phyloP scores from a whole-genome alignment of 2,113 vertebrate species.

The Eolophus roseicapilla region DNA sequence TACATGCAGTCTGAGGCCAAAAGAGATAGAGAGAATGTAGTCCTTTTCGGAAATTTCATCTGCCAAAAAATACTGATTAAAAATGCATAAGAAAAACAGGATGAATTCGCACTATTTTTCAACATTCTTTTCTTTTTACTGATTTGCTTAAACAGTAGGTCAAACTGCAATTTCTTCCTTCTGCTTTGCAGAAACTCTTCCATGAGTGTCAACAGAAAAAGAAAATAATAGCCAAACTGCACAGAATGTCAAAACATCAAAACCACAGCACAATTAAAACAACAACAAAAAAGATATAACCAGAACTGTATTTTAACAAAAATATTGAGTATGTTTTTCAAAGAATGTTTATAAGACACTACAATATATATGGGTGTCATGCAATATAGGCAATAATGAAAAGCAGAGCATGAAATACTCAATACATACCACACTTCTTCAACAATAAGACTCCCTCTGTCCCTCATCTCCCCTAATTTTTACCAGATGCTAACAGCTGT shows the following conservation, averaged over 20 bases:
- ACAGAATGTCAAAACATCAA: not conserved
- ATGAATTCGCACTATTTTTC: not conserved
- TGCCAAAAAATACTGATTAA: not conserved
- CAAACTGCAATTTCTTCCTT: not conserved
- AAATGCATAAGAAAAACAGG: not conserved
- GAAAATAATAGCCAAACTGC: not conserved
- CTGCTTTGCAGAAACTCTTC: not conserved
- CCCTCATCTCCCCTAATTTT: not conserved
- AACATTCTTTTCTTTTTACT: not conserved
- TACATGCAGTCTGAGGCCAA: not conserved
- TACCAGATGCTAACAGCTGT: not conserved
- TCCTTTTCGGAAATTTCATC: not conserved
- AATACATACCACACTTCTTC: not conserved
- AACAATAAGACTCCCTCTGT: not conserved
- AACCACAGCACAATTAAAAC: not conserved
- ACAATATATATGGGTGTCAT: not conserved
- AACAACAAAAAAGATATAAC: not conserved
- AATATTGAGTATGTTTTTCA: not conserved
- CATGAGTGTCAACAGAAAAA: not conserved
- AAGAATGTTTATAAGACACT: not conserved
- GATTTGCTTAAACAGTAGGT: not conserved
- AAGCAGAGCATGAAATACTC: not conserved
- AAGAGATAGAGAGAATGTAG: not conserved
- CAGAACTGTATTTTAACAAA: not conserved
- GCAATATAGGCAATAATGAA: not conserved